Evolutionary conservation across 2,113 vertebrate genomes (phyloP).

Genomic region (Cynopterus brachyotis): DNA sequence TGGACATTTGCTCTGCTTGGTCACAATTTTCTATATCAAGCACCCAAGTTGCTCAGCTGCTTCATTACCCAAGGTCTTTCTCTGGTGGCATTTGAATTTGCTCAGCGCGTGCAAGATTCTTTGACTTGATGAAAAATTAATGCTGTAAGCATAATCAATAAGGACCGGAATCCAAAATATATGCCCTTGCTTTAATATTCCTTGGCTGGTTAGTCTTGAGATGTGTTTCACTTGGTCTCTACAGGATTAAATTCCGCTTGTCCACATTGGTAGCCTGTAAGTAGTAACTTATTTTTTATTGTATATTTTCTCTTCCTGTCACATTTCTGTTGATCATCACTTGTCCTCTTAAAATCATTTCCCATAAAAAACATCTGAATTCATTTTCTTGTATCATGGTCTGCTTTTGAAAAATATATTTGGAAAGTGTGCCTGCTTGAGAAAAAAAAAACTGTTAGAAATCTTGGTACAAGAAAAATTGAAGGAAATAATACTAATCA

Average conservation of each 20-base stretch:
- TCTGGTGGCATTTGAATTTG: neutral
- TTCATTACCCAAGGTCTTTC: neutral
- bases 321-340: neutral
- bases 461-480: neutral
- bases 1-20: neutral
- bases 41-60: neutral
- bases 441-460: neutral
- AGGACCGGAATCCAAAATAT: neutral
- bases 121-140: neutral
- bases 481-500: neutral
- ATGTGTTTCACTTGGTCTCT: neutral
- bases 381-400: neutral
- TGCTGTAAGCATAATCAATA: neutral
- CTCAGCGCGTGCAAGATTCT: neutral
- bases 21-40: neutral
- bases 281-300: neutral
- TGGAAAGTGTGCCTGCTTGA: neutral
- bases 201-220: neutral
- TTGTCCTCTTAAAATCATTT: neutral
- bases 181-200: neutral
- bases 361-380: neutral
- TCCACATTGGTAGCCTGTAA: neutral
- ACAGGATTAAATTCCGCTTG: neutral
- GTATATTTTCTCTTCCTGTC: neutral
- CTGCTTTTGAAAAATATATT: neutral